Conservation (phyloP, 2,797 vertebrate species). For the Xenentodon cancila region DNA sequence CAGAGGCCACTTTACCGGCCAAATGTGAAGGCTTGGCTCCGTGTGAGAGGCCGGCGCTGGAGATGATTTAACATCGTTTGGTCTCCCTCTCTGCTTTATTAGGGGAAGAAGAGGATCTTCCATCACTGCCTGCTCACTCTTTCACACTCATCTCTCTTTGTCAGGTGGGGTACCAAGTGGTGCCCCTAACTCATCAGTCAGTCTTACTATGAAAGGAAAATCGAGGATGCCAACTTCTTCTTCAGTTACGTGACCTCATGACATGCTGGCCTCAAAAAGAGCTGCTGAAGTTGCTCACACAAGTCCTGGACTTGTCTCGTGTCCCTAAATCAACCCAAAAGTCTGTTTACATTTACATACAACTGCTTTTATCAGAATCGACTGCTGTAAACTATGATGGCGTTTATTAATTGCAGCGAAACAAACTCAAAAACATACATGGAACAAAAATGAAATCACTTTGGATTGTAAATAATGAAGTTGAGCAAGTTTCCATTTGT, state of each 20-base stretch:
- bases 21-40: constrained; percentile 25
- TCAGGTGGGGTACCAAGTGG: constrained; percentile 55
- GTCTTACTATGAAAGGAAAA: constrained; percentile 8
- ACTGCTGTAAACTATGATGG: no score
- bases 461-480: no score
- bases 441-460: no score
- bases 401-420: no score
- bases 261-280: constrained; percentile 4
- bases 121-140: constrained; percentile 69
- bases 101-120: constrained; percentile 66
- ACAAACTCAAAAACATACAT: no score
- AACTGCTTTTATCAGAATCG: no score
- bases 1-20: constrained; percentile 25
- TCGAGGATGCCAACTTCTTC: constrained; percentile 11
- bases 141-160: constrained; percentile 67
- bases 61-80: constrained; percentile 74
- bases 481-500: no score
- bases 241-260: not conserved
- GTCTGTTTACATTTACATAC: no score
- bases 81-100: constrained; percentile 65
- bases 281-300: no score
- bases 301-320: no score
- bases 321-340: no score
- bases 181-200: constrained; percentile 33
- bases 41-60: constrained; percentile 27